Percentiles rank a stretch among this genome's conserved stretches.
Conservation (phyloP, 2,888 invertebrate genomes). For the Diarsia mendica region DNA sequence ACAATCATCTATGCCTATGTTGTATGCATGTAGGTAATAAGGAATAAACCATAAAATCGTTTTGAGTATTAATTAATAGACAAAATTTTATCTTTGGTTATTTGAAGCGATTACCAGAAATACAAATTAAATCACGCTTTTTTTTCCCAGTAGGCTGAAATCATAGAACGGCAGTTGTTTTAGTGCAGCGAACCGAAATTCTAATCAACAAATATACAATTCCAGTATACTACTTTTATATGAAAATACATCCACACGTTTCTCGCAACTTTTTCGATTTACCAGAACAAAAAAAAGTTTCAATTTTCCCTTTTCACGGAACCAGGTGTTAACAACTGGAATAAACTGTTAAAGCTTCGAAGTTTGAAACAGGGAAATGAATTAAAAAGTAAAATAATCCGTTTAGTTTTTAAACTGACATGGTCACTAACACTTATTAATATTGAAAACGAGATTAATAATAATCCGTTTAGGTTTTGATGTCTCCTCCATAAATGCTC, state of each 20-base stretch:
- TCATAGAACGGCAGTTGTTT: too few relatives aligned
- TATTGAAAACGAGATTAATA: too few relatives aligned
- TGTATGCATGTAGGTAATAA: neutral
- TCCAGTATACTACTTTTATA: neutral
- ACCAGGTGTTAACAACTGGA: conserved; percentile 28
- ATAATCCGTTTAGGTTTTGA: neutral
- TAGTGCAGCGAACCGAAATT: neutral
- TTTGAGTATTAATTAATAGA: neutral
- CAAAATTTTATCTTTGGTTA: neutral
- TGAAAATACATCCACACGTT: conserved; percentile 13
- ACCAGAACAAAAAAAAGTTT: conserved; percentile 9
- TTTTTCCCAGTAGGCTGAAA: too few relatives aligned
- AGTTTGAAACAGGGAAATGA: conserved; percentile 23
- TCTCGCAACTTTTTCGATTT: conserved; percentile 25
- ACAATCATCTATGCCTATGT: neutral
- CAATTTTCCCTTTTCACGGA: conserved; percentile 3
- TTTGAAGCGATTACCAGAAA: neutral
- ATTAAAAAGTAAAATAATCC: conserved; percentile 2
- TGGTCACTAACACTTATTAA: too few relatives aligned
- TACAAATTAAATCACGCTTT: too few relatives aligned
- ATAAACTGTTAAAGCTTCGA: conserved; percentile 23
- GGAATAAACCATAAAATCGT: neutral
- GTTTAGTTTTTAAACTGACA: neutral
- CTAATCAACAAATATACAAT: neutral
- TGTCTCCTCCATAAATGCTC: neutral